Percentiles rank a stretch among this genome's conserved stretches.
These are phyloP conservation scores for Indicator maculatus DNA, from an alignment of 2,113 vertebrate species.

Conservation along the genomic window DNA sequence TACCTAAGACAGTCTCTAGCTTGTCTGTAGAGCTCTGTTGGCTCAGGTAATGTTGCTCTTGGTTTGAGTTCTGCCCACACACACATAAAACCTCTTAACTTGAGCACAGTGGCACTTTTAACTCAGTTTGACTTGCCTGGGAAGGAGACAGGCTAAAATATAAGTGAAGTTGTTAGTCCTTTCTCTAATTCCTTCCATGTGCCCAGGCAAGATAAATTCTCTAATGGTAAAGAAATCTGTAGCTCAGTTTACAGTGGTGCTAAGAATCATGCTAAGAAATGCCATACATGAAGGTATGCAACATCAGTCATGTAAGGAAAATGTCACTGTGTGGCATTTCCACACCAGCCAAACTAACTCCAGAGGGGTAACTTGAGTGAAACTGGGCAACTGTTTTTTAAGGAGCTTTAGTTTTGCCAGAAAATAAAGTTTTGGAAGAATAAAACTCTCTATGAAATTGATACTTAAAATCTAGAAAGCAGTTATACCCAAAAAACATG, in stretches of 20 bases:
- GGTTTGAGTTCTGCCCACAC: conserved; percentile 59
- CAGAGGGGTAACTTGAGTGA: conserved; percentile 40
- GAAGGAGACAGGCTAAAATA: conserved; percentile 9
- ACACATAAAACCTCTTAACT: conserved; percentile 58
- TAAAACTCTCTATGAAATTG: conserved; percentile 19
- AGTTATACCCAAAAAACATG: conserved; percentile 2
- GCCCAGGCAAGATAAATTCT: conserved; percentile 40
- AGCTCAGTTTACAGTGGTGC: conserved; percentile 44
- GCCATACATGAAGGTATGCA: conserved; percentile 48
- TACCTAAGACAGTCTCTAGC: conserved; percentile 7
- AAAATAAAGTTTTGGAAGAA: conserved; percentile 2
- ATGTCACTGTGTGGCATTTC: conserved; percentile 65
- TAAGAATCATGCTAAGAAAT: conserved; percentile 57
- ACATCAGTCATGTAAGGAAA: conserved; percentile 57
- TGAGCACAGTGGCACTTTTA: conserved; percentile 61
- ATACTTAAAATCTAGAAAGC: conserved; percentile 21
- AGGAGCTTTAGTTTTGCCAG: conserved; percentile 1
- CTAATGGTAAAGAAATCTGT: conserved; percentile 14
- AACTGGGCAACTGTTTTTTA: not conserved
- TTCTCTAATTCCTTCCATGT: conserved; percentile 54
- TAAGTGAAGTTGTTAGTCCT: conserved; percentile 10
- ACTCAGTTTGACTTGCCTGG: not conserved
- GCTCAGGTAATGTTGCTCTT: conserved; percentile 41
- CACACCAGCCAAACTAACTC: conserved; percentile 41
- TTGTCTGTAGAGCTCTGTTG: conserved; percentile 33